phyloP scores from a whole-genome alignment of 2,888 invertebrate genomes.

The Tetrapedia diversipes region DNA sequence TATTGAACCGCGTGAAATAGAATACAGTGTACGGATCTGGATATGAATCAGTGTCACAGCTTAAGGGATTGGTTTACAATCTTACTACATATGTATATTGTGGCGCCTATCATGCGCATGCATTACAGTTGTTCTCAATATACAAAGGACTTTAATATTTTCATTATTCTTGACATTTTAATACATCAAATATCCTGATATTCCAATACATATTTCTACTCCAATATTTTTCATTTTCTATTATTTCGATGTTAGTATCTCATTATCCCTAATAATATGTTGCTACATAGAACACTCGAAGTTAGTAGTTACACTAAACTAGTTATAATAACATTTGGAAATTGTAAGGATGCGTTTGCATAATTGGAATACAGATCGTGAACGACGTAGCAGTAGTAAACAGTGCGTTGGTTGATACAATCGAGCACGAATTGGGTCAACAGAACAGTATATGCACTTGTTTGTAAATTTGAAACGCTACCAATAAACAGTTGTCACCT shows the following conservation, averaged over 20 bases:
- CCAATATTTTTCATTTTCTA: too few relatives aligned
- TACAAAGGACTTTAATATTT: not conserved
- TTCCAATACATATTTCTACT: not conserved
- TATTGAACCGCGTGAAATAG: too few relatives aligned
- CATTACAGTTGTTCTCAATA: not conserved
- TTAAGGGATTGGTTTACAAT: too few relatives aligned
- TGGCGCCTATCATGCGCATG: too few relatives aligned
- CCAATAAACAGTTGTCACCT: conserved; percentile 8
- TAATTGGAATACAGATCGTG: conserved; percentile 31
- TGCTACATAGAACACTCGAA: too few relatives aligned
- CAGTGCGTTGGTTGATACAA: conserved; percentile 39
- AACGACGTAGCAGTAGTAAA: conserved; percentile 17
- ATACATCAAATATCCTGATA: not conserved
- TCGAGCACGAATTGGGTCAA: conserved; percentile 34
- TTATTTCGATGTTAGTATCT: too few relatives aligned
- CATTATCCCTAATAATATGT: too few relatives aligned
- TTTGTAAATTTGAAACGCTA: conserved; percentile 13
- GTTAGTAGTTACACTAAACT: not conserved
- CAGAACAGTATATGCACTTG: conserved; percentile 29
- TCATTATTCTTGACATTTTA: not conserved
- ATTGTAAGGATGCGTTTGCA: conserved; percentile 14
- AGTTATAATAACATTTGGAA: conserved; percentile 1
- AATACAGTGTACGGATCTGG: too few relatives aligned
- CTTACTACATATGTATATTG: too few relatives aligned
- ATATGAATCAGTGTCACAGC: too few relatives aligned